Base-by-base conservation (phyloP, 2,797 vertebrate species). In the Pteronotus mesoamericanus region DNA sequence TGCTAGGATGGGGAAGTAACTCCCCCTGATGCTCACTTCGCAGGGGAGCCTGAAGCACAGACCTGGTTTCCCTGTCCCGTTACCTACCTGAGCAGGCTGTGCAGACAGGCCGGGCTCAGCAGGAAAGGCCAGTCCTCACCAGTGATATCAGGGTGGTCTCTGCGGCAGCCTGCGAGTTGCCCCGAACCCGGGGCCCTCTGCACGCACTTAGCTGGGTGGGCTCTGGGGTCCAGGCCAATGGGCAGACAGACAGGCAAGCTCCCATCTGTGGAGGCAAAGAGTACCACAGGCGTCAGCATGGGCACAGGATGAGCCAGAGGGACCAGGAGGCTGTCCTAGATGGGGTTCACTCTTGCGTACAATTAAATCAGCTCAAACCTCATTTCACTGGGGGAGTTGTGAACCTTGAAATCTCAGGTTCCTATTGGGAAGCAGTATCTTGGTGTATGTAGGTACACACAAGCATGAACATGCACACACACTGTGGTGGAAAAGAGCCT, bases 11-110 rank as follows among this genome's bases (percentile, higher is more conserved):
- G 82, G 46, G 78, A 71, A 59, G 39, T 68, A 61, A 83, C 74
- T 48, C 46, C 24, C 59, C 32, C 46, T 26, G 68, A 86, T 10
- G 39, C 64, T 86, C 42, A 91, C 46, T 44, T 75, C n/a, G 37
- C 68, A 46, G 46, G 44, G 19, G 18, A 16, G 29, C 37, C 75
- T 44, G 57, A 82, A 91, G 46, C n/a, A 57, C 68, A 61, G 75
- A 80, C 74, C 80, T 26, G 55, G 72, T 44, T 84, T 85, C 34
- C 75, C 72, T 8, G 44, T 4, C 15, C 69, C 7, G 66, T 97
- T 98, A 98, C 98, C 98, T 98, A 99, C 98, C 98, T 98, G 98
- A 96, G 97, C 92, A 98, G 97, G 9, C 96, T 78, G 95, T 96
- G 95, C 39, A 97, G 98, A 97, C 96, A 98, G 96, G 96, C 95